These are phyloP conservation scores for Halocynthia aurantium DNA, from an alignment of 23 tunicate genomes.

Conservation along the genomic window DNA sequence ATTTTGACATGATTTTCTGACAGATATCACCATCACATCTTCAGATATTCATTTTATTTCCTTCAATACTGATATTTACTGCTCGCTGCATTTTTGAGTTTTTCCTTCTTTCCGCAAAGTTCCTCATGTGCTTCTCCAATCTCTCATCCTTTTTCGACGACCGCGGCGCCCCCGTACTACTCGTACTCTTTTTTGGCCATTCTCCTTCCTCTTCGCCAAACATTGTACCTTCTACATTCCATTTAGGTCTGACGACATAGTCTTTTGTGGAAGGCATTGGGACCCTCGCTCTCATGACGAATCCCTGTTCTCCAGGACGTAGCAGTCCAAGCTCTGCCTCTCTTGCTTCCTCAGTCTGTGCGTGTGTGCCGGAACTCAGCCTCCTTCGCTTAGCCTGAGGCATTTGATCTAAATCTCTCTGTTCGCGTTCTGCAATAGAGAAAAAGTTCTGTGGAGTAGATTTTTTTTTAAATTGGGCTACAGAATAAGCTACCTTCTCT, in stretches of 20 bases:
- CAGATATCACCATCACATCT: constrained; percentile 1
- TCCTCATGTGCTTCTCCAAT: constrained; percentile 73
- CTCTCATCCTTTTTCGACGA: constrained; percentile 74
- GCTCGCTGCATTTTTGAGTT: constrained; percentile 76
- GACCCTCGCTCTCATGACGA: constrained; percentile 93
- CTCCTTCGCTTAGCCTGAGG: constrained; percentile 81
- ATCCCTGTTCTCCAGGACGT: constrained; percentile 89
- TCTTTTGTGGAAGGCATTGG: constrained; percentile 93
- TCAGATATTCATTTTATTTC: constrained; percentile 62
- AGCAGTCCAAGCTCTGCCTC: constrained; percentile 37
- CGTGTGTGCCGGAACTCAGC: constrained; percentile 41
- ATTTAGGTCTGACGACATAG: constrained; percentile 93
- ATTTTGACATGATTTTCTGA: too few species aligned
- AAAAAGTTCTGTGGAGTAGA: not conserved
- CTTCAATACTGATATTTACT: constrained; percentile 83
- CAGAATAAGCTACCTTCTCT: constrained; percentile 51
- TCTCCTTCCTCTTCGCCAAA: constrained; percentile 48
- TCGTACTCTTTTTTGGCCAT: constrained; percentile 13
- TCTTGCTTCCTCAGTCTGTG: constrained; percentile 10
- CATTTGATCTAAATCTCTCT: constrained; percentile 89
- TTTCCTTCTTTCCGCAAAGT: constrained; percentile 69
- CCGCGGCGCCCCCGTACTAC: constrained; percentile 26
- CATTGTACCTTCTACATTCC: constrained; percentile 50
- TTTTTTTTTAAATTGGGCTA: not conserved
- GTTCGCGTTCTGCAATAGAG: constrained; percentile 66